Conservation (phyloP, 2,888 invertebrate genomes). For the Carcina quercana region DNA sequence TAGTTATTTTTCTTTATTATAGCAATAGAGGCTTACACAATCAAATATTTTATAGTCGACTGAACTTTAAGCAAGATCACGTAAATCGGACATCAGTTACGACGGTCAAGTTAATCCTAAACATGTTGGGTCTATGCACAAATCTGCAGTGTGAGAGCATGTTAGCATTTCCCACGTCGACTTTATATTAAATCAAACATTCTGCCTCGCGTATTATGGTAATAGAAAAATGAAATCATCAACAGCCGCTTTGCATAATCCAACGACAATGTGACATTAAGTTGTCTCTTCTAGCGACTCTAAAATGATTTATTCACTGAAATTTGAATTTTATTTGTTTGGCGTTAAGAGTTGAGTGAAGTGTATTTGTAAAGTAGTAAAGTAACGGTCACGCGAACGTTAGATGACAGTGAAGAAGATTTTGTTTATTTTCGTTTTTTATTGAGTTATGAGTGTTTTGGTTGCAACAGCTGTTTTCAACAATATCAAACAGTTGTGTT, state of each 20-base stretch:
- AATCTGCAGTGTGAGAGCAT: slow-evolving; percentile 13
- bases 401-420: slow-evolving; percentile 33
- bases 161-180: slow-evolving; percentile 59
- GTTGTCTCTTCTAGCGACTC: slow-evolving; percentile 36
- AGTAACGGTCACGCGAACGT: slow-evolving; percentile 40
- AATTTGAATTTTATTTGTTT: slow-evolving; percentile 12
- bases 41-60: too few species aligned
- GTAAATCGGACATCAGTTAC: too few species aligned
- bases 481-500: too few species aligned
- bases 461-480: too few species aligned
- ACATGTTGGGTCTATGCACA: too few species aligned
- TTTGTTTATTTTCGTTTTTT: slow-evolving; percentile 27
- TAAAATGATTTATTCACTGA: slow-evolving; percentile 14
- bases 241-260: slow-evolving; percentile 63
- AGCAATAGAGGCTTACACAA: too few species aligned
- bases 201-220: slow-evolving; percentile 52
- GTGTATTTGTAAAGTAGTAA: slow-evolving; percentile 19
- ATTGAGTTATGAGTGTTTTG: slow-evolving; percentile 19
- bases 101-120: too few species aligned
- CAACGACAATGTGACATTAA: slow-evolving; percentile 54
- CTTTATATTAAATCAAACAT: slow-evolving; percentile 51
- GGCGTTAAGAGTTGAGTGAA: slow-evolving; percentile 17
- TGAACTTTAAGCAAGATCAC: too few species aligned
- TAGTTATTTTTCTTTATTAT: too few species aligned
- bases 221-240: slow-evolving; percentile 55